Percentiles rank a stretch among this genome's conserved stretches.
These are phyloP conservation scores for Scolopax mira DNA, from an alignment of 2,113 vertebrate species.

Conservation along the genomic window DNA sequence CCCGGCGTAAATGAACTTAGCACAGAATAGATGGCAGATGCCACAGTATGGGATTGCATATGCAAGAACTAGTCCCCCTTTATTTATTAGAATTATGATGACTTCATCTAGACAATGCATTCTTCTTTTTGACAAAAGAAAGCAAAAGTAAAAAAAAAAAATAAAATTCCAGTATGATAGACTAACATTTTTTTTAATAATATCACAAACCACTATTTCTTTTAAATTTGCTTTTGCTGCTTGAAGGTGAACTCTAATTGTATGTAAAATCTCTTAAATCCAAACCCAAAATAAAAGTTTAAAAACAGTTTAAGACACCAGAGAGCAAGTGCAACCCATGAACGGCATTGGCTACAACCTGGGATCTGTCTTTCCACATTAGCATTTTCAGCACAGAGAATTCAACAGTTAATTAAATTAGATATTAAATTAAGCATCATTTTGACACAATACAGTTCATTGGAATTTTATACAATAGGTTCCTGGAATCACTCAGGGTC, in stretches of 20 bases:
- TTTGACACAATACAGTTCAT: neutral
- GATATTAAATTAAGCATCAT: slow-evolving; percentile 17
- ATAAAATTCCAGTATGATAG: neutral
- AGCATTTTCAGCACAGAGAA: neutral
- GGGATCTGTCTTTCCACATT: neutral
- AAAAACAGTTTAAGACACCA: neutral
- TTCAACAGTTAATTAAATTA: slow-evolving; percentile 9
- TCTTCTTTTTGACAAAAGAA: neutral
- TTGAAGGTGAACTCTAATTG: neutral
- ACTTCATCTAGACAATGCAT: neutral
- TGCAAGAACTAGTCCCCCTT: neutral
- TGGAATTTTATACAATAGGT: slow-evolving; percentile 2
- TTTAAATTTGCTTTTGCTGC: neutral
- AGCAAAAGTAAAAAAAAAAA: neutral
- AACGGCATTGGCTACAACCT: neutral
- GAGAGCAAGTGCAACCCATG: neutral
- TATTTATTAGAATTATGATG: neutral
- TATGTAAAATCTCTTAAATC: neutral
- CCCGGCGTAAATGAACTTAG: neutral
- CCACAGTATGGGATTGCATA: neutral
- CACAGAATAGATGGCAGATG: neutral
- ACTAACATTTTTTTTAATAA: neutral
- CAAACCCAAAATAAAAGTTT: neutral
- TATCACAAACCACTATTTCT: neutral
- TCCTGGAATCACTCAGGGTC: neutral